phyloP scores from a whole-genome alignment of 1,140 invertebrate species.

The Ganaspis sp. region DNA sequence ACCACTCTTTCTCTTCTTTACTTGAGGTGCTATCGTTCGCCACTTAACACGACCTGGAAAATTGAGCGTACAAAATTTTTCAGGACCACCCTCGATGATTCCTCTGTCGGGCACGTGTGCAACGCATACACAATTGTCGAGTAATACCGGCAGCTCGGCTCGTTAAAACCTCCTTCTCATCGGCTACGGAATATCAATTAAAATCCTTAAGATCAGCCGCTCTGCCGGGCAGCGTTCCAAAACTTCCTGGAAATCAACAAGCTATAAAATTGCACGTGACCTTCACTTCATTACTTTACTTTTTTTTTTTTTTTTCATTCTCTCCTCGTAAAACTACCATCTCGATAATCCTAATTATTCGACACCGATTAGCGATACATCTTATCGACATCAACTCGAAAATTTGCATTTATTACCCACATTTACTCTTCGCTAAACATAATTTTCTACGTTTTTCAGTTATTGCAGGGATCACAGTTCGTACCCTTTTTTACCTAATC shows the following conservation, averaged over 20 bases:
- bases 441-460: no score
- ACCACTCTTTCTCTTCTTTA: neutral
- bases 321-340: no score
- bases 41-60: constrained; percentile 12
- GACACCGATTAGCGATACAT: no score
- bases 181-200: constrained; percentile 62
- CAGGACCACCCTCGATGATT: constrained; percentile 22
- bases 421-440: no score
- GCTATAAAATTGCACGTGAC: constrained; percentile 44
- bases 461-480: no score
- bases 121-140: neutral
- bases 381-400: no score
- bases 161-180: constrained; percentile 51
- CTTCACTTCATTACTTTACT: no score
- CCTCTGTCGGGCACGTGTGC: constrained; percentile 2
- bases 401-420: no score
- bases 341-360: no score
- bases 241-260: constrained; percentile 38
- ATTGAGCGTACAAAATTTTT: constrained; percentile 36
- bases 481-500: no score
- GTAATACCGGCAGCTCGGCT: constrained; percentile 39
- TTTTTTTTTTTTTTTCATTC: no score
- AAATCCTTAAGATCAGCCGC: constrained; percentile 47
- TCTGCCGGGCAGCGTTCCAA: constrained; percentile 22
- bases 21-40: neutral